These are phyloP conservation scores for Archips crataeganus DNA, from an alignment of 2,888 invertebrate species.

Conservation along the genomic window DNA sequence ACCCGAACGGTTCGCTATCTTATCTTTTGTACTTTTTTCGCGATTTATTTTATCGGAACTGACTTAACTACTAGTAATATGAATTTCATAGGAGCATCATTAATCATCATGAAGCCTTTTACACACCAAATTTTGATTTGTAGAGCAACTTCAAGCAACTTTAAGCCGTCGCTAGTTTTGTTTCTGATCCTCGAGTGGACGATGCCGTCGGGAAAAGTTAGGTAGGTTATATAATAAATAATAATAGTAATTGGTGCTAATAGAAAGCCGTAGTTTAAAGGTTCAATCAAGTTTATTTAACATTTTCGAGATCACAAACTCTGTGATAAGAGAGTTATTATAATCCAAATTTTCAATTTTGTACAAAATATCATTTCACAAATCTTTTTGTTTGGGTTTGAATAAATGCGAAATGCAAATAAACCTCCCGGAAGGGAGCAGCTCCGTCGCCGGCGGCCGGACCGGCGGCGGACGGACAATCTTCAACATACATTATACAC, in stretches of 20 bases:
- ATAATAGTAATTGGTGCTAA: background rate
- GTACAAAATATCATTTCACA: conserved; percentile 83
- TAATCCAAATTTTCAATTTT: conserved; percentile 78
- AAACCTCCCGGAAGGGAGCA: conserved; percentile 51
- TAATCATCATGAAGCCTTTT: too few relatives aligned
- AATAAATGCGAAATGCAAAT: conserved; percentile 68
- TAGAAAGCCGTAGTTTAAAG: conserved; percentile 53
- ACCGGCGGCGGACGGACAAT: conserved; percentile 62
- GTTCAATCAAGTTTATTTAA: conserved; percentile 82
- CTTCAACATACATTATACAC: conserved; percentile 79
- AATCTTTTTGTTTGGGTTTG: conserved; percentile 61
- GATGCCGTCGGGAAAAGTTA: too few relatives aligned
- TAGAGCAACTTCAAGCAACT: too few relatives aligned
- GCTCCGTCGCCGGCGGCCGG: conserved; percentile 37
- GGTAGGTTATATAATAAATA: too few relatives aligned
- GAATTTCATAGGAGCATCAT: too few relatives aligned
- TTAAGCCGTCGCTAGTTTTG: too few relatives aligned
- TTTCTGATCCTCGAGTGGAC: too few relatives aligned
- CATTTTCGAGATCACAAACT: conserved; percentile 82
- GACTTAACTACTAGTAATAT: too few relatives aligned
- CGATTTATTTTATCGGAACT: too few relatives aligned
- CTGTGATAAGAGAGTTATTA: conserved; percentile 73
- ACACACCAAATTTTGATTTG: too few relatives aligned
- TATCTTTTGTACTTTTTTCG: too few relatives aligned
- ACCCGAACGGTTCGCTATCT: too few relatives aligned